Evolutionary conservation across 2,888 invertebrate genomes (phyloP), one percentile per base, ranked within the genome.

Genomic region (Adineta ricciae): DNA sequence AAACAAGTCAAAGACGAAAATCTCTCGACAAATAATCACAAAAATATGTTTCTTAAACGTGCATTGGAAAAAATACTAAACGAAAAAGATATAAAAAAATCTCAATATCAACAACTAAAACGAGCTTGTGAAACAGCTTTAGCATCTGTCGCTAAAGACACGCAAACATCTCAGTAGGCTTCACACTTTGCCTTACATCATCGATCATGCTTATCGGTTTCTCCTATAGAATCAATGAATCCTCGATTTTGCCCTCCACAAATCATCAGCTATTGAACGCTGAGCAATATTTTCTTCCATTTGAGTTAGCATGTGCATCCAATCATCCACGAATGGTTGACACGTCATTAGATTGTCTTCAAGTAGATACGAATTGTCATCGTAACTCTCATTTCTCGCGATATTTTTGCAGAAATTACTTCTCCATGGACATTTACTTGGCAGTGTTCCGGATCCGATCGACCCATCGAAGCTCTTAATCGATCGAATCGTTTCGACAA

Each of bases 301-400:
- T 99, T 91, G 99, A 99, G 91, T 91, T 99, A 89, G 98, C 99
- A 1, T 99, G 98, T 90, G 96, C 97, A 90, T 97, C 97, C 89
- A 96, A 95, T 91, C 95, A 96, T 84, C 93, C 97, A 8, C 92
- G 96, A 87, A 97, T 99, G 90, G 97, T 98, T 2, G 96, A 96
- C 36, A 96, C 96, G 3, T 96, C 99, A 1, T 92, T 99, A 83
- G 99, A 99, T 90, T 99, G 98, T 89, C 92, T 99, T 82, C 93
- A 93, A 91, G 93, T 93, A 87, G 32, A 8, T 46, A n/a, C n/a
- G n/a, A n/a, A n/a, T n/a, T n/a, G n/a, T n/a, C n/a, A n/a, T n/a
- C n/a, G n/a, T n/a, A n/a, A n/a, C n/a, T n/a, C n/a, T n/a, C n/a
- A n/a, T n/a, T n/a, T n/a, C n/a, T n/a, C n/a, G n/a, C n/a, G n/a